Conservation (phyloP, 37 sponge, comb jelly and placozoan genomes). For the Hormiphora californensis region DNA sequence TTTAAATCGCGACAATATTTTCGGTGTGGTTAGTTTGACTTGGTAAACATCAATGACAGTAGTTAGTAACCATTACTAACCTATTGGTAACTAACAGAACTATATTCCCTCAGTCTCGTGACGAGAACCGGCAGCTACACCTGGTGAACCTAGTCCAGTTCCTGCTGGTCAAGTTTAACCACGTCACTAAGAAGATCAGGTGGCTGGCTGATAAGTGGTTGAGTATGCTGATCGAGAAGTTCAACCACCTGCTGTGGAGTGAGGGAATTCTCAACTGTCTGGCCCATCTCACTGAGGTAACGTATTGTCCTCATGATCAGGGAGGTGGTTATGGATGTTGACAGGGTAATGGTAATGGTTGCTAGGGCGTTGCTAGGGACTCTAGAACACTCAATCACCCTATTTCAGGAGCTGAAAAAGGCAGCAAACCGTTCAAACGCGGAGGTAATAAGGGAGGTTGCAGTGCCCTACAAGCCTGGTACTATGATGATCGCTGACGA, state of each 20-base stretch:
- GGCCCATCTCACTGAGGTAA: conserved; percentile 30
- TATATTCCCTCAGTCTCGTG: conserved; percentile 10
- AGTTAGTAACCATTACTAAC: neutral
- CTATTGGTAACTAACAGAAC: neutral
- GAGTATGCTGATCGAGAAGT: conserved; percentile 47
- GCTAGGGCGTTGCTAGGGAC: no score
- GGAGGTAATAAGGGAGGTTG: conserved; percentile 38
- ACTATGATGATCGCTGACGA: conserved; percentile 36
- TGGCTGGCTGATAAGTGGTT: conserved; percentile 45
- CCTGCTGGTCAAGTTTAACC: conserved; percentile 51
- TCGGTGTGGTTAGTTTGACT: no score
- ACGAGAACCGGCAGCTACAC: neutral
- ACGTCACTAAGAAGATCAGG: conserved; percentile 1
- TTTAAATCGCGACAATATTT: no score
- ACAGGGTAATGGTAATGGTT: no score
- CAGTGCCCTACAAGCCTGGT: conserved; percentile 24
- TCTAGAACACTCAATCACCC: no score
- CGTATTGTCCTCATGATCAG: no score
- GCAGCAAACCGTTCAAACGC: neutral
- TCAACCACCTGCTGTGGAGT: conserved; percentile 50
- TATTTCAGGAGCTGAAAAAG: conserved; percentile 18
- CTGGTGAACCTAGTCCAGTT: conserved; percentile 29
- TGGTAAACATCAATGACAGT: no score
- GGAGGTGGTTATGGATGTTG: no score
- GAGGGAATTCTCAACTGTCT: conserved; percentile 51